Conservation (phyloP, 2,797 vertebrate species). For the Tympanoctomys barrerae region DNA sequence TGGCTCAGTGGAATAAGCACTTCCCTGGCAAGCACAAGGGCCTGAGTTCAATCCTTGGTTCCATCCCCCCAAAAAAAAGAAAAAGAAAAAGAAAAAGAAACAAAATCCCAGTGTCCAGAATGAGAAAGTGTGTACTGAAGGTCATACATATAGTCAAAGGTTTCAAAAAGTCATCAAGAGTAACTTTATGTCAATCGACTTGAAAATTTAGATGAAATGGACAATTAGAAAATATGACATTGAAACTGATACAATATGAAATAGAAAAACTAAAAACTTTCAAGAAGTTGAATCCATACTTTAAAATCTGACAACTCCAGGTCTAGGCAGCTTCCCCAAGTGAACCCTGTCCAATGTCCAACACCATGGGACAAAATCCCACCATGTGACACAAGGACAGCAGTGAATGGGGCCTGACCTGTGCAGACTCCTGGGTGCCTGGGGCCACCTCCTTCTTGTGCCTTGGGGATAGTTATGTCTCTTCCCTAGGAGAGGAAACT, state of each 20-base stretch:
- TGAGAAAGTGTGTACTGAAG: neutral
- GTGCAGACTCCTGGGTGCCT: too few relatives aligned
- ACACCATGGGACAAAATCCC: neutral
- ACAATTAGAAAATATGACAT: neutral
- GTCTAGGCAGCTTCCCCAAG: neutral
- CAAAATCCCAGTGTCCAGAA: neutral
- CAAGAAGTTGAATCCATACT: neutral
- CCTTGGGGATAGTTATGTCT: neutral
- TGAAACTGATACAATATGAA: neutral
- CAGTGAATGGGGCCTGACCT: too few relatives aligned
- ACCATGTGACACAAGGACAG: neutral
- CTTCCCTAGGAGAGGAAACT: neutral
- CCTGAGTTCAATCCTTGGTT: too few relatives aligned
- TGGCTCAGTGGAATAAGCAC: too few relatives aligned
- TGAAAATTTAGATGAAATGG: neutral
- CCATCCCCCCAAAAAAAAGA: neutral
- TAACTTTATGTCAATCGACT: neutral
- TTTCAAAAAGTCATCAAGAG: neutral
- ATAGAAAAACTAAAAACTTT: neutral
- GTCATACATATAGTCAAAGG: neutral
- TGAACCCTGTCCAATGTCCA: accelerated
- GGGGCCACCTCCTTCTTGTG: accelerated
- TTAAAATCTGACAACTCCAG: neutral
- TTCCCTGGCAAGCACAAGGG: too few relatives aligned
- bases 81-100: too few relatives aligned